phyloP scores from a whole-genome alignment of 1,140 invertebrate genomes.

The Nasonia vitripennis region DNA sequence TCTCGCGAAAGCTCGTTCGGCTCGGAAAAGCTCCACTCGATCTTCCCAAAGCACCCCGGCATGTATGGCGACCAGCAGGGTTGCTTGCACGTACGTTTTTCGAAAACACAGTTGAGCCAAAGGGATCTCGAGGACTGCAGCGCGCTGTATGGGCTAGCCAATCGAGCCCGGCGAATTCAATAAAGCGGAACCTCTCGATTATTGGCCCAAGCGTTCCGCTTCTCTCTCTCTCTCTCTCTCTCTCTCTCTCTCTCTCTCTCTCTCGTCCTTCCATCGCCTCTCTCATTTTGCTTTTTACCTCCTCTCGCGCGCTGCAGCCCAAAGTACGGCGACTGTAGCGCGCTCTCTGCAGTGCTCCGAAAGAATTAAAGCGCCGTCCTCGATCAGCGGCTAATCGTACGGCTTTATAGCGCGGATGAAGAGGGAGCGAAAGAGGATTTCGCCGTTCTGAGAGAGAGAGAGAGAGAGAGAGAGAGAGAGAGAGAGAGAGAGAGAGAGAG shows the following conservation, averaged over 20 bases:
- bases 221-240: neutral
- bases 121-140: neutral
- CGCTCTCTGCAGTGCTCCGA: neutral
- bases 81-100: neutral
- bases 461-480: neutral
- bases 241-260: neutral
- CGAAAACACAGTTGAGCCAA: slow-evolving; percentile 8
- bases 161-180: slow-evolving; percentile 28
- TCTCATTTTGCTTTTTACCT: neutral
- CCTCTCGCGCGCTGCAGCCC: neutral
- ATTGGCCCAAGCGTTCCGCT: slow-evolving; percentile 17
- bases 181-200: slow-evolving; percentile 34
- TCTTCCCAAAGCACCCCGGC: slow-evolving; percentile 5
- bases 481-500: neutral
- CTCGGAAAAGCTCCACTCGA: slow-evolving; percentile 21
- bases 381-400: neutral
- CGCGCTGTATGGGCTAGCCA: neutral
- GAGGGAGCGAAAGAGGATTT: neutral
- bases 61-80: no score
- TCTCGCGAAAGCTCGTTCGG: slow-evolving; percentile 6
- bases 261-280: neutral
- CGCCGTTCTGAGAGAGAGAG: no score
- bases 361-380: neutral
- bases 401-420: neutral
- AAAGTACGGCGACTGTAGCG: neutral